Evolutionary conservation across 2,113 vertebrate species (phyloP).

Genomic region (Alexandromys fortis): DNA sequence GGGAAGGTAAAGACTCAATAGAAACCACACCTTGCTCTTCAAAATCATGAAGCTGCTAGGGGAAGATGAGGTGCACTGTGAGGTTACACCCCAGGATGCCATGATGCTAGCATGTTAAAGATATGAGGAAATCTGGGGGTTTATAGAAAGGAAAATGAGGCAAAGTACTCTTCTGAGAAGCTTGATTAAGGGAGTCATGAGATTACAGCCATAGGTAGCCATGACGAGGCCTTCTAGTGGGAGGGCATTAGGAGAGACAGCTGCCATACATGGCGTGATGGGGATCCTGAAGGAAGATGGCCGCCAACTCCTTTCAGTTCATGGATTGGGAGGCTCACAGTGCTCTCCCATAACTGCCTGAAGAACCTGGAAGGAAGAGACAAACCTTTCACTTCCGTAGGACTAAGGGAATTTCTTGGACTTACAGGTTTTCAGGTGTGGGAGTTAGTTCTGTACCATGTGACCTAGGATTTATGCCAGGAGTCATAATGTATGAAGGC

Average conservation of each 20-base stretch:
- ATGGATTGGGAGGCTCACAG: not conserved
- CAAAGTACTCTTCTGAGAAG: not conserved
- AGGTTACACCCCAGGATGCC: not conserved
- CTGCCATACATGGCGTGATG: not conserved
- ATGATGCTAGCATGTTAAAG: not conserved
- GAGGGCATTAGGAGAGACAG: not conserved
- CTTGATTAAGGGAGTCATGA: not conserved
- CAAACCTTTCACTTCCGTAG: not conserved
- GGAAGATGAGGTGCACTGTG: not conserved
- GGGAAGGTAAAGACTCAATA: not conserved
- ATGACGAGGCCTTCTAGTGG: not conserved
- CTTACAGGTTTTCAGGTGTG: not conserved
- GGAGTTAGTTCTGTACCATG: not conserved
- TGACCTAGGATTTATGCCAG: not conserved
- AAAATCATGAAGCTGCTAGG: not conserved
- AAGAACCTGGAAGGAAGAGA: not conserved
- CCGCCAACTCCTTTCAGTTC: not conserved
- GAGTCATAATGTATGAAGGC: not conserved
- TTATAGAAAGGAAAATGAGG: not conserved
- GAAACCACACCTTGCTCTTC: not conserved
- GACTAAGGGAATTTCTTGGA: not conserved
- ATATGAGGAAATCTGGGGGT: not conserved
- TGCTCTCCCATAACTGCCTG: not conserved
- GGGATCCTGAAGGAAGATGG: not conserved
- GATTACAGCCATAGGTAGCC: not conserved